Evolutionary conservation across 2,888 invertebrate species (phyloP).

Genomic region (Neocrepidodera transversa): DNA sequence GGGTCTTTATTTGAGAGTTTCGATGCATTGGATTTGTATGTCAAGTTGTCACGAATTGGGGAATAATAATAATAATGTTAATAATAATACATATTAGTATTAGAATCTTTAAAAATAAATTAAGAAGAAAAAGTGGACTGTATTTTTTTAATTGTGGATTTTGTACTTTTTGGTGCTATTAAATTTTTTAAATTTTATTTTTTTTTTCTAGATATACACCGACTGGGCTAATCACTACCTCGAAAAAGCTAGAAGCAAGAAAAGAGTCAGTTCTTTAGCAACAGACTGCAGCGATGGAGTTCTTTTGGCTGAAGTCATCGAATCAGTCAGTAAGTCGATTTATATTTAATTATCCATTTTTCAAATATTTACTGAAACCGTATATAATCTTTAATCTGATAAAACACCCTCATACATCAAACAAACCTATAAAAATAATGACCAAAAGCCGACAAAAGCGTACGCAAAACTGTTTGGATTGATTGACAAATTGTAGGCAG

Average conservation of each 20-base stretch:
- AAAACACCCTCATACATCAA: background rate
- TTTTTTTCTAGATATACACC: slow-evolving; percentile 88
- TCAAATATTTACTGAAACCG: too few relatives aligned
- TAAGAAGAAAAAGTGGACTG: too few relatives aligned
- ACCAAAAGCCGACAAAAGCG: background rate
- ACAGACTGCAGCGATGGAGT: slow-evolving; percentile 92
- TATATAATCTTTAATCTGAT: background rate
- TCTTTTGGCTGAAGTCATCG: slow-evolving; percentile 90
- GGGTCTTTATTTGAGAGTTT: background rate
- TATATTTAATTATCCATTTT: too few relatives aligned
- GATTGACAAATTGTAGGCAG: background rate
- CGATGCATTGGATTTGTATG: background rate
- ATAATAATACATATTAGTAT: too few relatives aligned
- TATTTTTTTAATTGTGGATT: too few relatives aligned
- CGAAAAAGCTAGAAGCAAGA: slow-evolving; percentile 88
- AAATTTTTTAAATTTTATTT: too few relatives aligned
- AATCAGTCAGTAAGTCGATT: slow-evolving; percentile 85
- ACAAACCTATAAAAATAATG: background rate
- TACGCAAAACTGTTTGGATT: background rate
- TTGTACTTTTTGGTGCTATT: too few relatives aligned
- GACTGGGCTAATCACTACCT: slow-evolving; percentile 98
- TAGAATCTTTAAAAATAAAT: too few relatives aligned
- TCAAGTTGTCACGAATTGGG: too few relatives aligned
- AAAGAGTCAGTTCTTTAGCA: slow-evolving; percentile 82
- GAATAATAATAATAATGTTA: too few relatives aligned